A percentile compares a stretch with the other conserved stretches of the same genome.
Conservation (phyloP, 2,113 vertebrate species). For the Etia nguti region DNA sequence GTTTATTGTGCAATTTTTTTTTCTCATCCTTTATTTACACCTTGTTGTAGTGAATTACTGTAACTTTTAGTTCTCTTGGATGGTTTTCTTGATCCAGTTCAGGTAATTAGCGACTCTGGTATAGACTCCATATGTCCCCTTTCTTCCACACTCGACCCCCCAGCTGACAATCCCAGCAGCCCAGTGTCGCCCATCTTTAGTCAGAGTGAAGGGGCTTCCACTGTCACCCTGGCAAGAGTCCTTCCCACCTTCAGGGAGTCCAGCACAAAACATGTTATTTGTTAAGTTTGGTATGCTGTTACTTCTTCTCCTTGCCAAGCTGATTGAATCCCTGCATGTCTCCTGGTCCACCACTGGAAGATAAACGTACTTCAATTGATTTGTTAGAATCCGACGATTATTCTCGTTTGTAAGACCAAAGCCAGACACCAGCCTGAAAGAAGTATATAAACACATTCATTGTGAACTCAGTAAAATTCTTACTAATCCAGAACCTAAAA, state of each 20-base stretch:
- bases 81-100: conserved; percentile 75
- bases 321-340: not conserved
- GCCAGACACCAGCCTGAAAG: conserved; percentile 52
- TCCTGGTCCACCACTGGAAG: conserved; percentile 49
- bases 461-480: fast-evolving
- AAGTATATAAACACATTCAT: not conserved
- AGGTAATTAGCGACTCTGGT: conserved; percentile 48
- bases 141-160: conserved; percentile 27
- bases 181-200: not conserved
- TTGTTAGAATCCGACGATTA: fast-evolving
- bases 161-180: conserved; percentile 65
- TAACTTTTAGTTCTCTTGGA: conserved; percentile 47
- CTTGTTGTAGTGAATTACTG: not conserved
- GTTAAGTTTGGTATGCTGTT: not conserved
- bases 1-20: not conserved
- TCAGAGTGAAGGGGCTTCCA: conserved; percentile 31
- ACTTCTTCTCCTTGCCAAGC: fast-evolving
- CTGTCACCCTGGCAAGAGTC: conserved; percentile 54
- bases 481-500: not conserved
- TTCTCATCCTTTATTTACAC: fast-evolving
- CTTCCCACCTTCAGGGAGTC: conserved; percentile 28
- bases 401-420: not conserved
- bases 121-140: conserved; percentile 49
- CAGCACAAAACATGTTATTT: conserved; percentile 66
- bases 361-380: conserved; percentile 34